Evolutionary conservation across 2,888 invertebrate genomes (phyloP).

Genomic region (Phanerotoma sp.): DNA sequence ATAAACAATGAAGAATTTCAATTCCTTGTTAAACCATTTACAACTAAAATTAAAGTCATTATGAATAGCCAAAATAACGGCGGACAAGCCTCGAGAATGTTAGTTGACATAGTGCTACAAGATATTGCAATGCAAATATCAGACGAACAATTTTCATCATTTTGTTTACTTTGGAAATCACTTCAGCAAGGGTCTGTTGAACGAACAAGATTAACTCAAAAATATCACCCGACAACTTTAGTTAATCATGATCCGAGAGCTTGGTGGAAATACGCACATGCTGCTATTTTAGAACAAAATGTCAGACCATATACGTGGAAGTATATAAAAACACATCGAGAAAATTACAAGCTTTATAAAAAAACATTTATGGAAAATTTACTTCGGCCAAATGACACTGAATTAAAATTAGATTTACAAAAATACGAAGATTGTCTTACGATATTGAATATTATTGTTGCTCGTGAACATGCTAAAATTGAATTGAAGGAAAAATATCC

Average conservation of each 20-base stretch:
- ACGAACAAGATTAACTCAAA: slow-evolving; percentile 57
- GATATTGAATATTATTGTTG: slow-evolving; percentile 74
- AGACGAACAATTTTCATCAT: slow-evolving; percentile 70
- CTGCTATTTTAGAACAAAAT: slow-evolving; percentile 70
- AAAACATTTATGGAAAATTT: slow-evolving; percentile 71
- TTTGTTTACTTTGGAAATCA: slow-evolving; percentile 62
- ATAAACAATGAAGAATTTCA: slow-evolving; percentile 78
- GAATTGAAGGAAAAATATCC: slow-evolving; percentile 58
- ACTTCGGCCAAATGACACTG: slow-evolving; percentile 71
- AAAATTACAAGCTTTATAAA: slow-evolving; percentile 70
- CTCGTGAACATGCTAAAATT: slow-evolving; percentile 77
- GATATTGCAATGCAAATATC: slow-evolving; percentile 76
- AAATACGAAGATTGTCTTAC: slow-evolving; percentile 74
- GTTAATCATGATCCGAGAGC: slow-evolving; percentile 64
- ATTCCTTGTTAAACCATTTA: slow-evolving; percentile 76
- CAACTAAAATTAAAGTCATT: slow-evolving; percentile 75
- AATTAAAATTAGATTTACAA: slow-evolving; percentile 71
- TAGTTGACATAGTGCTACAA: slow-evolving; percentile 69
- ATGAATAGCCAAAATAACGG: slow-evolving; percentile 69
- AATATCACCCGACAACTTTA: slow-evolving; percentile 64
- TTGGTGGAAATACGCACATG: slow-evolving; percentile 79
- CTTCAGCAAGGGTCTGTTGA: slow-evolving; percentile 69
- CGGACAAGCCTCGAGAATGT: slow-evolving; percentile 65
- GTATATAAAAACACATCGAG: slow-evolving; percentile 68
- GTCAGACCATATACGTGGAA: slow-evolving; percentile 76